phyloP scores from a whole-genome alignment of 2,888 invertebrate genomes.

The Steinernema hermaphroditum region DNA sequence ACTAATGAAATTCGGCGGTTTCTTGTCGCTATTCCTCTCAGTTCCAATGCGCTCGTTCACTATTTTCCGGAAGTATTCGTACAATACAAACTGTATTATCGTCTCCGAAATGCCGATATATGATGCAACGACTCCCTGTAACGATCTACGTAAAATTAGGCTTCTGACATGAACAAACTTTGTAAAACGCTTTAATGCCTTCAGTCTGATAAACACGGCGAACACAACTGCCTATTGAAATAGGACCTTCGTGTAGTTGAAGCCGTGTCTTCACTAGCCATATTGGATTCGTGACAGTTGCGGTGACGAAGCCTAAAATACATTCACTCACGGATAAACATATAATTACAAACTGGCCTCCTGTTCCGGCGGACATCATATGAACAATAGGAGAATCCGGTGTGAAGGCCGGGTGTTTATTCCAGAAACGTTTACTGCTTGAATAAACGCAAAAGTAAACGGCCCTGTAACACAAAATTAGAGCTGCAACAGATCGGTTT shows the following conservation, averaged over 20 bases:
- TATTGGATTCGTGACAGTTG: slow-evolving; percentile 95
- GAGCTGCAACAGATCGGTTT: not conserved
- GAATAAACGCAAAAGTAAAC: slow-evolving; percentile 99
- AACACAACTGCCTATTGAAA: slow-evolving; percentile 57
- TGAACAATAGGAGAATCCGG: slow-evolving; percentile 89
- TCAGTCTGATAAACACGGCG: slow-evolving; percentile 67
- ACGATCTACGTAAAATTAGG: slow-evolving; percentile 1
- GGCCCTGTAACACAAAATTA: slow-evolving; percentile 74
- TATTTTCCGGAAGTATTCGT: slow-evolving; percentile 79
- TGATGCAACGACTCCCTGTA: slow-evolving; percentile 90
- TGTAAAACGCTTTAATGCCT: slow-evolving; percentile 91
- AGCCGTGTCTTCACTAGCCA: slow-evolving; percentile 99
- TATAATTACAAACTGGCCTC: slow-evolving; percentile 72
- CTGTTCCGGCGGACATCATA: slow-evolving; percentile 89
- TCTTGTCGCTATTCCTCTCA: slow-evolving; percentile 43
- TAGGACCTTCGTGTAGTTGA: slow-evolving; percentile 79
- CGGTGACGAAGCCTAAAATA: slow-evolving; percentile 83
- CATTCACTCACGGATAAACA: too few species aligned
- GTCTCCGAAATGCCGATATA: slow-evolving; percentile 99
- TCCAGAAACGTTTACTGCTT: slow-evolving; percentile 82
- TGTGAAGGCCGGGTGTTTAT: slow-evolving; percentile 72
- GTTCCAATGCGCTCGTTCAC: slow-evolving; percentile 63
- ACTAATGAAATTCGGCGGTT: slow-evolving; percentile 54
- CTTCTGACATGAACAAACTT: slow-evolving; percentile 43
- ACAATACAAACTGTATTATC: slow-evolving; percentile 97